Evolutionary conservation across 2,797 vertebrate species (phyloP).

Genomic region (Percopsis omiscomaycus): DNA sequence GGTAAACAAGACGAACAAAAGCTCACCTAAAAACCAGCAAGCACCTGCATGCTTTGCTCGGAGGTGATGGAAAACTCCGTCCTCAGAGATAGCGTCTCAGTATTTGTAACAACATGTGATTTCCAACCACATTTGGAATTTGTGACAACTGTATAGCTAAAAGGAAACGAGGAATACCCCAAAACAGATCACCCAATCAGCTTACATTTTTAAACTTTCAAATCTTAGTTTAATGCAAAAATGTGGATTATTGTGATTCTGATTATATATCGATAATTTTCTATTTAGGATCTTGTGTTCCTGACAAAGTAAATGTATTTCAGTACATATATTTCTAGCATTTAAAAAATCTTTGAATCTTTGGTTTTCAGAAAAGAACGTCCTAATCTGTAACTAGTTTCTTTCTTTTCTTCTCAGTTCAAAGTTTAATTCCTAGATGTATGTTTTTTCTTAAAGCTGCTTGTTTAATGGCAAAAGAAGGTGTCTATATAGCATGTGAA

Average conservation of each 20-base stretch:
- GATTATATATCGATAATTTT: too few relatives aligned
- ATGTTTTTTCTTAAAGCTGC: background rate
- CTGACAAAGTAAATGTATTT: too few relatives aligned
- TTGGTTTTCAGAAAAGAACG: too few relatives aligned
- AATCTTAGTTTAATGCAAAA: too few relatives aligned
- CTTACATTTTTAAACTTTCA: too few relatives aligned
- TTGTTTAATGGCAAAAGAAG: slow-evolving; percentile 46
- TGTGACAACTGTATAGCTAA: slow-evolving; percentile 28
- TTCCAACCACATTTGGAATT: slow-evolving; percentile 66
- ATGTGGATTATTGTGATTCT: too few relatives aligned
- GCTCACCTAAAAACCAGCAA: slow-evolving; percentile 35
- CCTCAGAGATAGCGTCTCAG: slow-evolving; percentile 44
- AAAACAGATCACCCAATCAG: background rate
- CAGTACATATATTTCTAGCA: too few relatives aligned
- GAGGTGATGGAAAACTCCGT: slow-evolving; percentile 53
- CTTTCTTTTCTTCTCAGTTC: too few relatives aligned
- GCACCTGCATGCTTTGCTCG: slow-evolving; percentile 55
- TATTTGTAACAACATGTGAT: slow-evolving; percentile 69
- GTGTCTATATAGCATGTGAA: slow-evolving; percentile 40
- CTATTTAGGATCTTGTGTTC: too few relatives aligned
- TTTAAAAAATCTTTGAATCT: too few relatives aligned
- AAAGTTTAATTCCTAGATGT: too few relatives aligned
- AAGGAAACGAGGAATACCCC: slow-evolving; percentile 51
- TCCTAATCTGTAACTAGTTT: too few relatives aligned
- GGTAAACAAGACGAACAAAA: background rate